These are phyloP conservation scores for Coccyzus lansbergi DNA, from an alignment of 2,797 vertebrate genomes.

Conservation along the genomic window DNA sequence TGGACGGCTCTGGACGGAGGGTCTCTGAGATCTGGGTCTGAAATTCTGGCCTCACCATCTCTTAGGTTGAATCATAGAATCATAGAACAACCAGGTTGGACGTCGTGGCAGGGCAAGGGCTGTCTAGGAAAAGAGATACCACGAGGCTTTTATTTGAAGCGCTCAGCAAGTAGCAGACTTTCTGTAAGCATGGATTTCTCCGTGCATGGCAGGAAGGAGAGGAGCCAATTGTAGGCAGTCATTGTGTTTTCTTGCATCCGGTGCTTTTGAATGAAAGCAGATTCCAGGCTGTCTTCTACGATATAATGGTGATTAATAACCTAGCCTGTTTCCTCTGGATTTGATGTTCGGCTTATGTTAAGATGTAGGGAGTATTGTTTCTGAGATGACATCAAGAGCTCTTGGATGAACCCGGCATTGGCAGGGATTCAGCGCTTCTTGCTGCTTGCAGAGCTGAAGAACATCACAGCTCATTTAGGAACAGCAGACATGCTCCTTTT, in stretches of 20 bases:
- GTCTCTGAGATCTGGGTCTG: not conserved
- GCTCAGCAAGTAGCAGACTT: not conserved
- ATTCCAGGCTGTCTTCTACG: not conserved
- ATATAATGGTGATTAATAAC: not conserved
- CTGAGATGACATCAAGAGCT: not conserved
- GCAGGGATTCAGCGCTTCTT: not conserved
- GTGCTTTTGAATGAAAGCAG: slow-evolving; percentile 11
- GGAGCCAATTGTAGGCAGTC: not conserved
- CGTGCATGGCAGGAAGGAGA: not conserved
- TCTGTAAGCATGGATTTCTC: not conserved
- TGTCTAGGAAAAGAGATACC: not conserved
- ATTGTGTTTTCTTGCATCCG: not conserved
- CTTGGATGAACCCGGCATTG: not conserved
- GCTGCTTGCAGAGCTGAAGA: not conserved
- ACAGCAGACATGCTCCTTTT: not conserved
- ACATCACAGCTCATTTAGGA: not conserved
- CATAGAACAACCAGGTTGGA: too few relatives aligned
- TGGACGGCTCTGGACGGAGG: not conserved
- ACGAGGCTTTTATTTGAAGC: not conserved
- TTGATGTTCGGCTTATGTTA: not conserved
- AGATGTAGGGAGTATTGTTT: not conserved
- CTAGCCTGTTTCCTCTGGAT: not conserved
- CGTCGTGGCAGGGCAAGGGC: not conserved
- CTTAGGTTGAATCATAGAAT: too few relatives aligned
- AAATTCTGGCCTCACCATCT: not conserved